Conservation (phyloP, 2,113 vertebrate species). For the Atractosteus spatula region DNA sequence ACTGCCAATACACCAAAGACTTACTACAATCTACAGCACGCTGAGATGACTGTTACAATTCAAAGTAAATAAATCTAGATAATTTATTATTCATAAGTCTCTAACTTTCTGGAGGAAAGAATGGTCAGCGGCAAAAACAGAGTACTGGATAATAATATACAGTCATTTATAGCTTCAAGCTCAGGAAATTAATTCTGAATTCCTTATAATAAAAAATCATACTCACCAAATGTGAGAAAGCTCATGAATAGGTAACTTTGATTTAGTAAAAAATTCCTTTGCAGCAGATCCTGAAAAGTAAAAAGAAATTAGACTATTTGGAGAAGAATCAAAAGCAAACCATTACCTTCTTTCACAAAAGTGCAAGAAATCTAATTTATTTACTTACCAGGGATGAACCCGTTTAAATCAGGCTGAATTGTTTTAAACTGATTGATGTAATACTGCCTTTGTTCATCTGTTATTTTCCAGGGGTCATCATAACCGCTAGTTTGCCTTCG, state of each 20-base stretch:
- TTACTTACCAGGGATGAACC: conserved; percentile 93
- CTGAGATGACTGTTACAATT: too few relatives aligned
- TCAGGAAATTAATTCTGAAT: too few relatives aligned
- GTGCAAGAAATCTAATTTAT: not conserved
- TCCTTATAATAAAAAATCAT: not conserved
- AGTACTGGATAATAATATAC: too few relatives aligned
- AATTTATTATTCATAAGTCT: too few relatives aligned
- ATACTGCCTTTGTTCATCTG: conserved; percentile 98
- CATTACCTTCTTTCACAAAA: not conserved
- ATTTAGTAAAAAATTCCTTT: conserved; percentile 99
- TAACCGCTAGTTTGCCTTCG: conserved; percentile 96
- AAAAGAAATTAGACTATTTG: not conserved
- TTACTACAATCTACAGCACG: too few relatives aligned
- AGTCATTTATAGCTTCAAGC: too few relatives aligned
- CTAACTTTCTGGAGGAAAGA: too few relatives aligned
- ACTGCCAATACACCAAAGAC: too few relatives aligned
- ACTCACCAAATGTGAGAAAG: conserved; percentile 98
- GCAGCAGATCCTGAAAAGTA: conserved; percentile 83
- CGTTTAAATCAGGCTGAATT: conserved; percentile 95
- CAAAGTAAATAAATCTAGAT: too few relatives aligned
- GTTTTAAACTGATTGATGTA: conserved; percentile 99
- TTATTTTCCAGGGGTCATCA: conserved; percentile 98
- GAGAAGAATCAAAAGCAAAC: conserved; percentile 10
- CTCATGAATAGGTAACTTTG: conserved; percentile 97
- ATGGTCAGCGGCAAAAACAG: too few relatives aligned